A percentile compares a stretch with the other conserved stretches of the same genome.
Conservation (phyloP, 2,797 vertebrate genomes). For the Brachyrhaphis roseni region DNA sequence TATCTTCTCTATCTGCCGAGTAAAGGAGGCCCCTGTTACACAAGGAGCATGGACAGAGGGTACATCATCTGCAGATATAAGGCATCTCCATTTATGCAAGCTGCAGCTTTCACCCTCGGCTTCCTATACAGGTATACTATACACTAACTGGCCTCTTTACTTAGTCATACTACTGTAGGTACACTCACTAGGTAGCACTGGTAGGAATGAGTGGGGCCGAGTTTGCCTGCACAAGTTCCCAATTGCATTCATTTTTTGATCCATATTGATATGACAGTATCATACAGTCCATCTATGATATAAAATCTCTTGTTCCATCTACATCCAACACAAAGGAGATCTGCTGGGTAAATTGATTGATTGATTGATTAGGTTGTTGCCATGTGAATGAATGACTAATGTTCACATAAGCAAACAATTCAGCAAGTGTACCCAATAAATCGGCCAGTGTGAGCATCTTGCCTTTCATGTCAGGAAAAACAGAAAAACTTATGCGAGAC, state of each 20-base stretch:
- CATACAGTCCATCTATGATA: neutral
- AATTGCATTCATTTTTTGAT: neutral
- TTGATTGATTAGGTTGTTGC: neutral
- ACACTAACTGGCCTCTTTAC: neutral
- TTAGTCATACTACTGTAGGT: no score
- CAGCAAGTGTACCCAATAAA: neutral
- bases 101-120: constrained; percentile 18
- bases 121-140: constrained; percentile 3
- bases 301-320: neutral
- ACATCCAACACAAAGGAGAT: neutral
- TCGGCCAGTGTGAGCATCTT: neutral
- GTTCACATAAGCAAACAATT: neutral
- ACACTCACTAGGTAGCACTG: neutral
- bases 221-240: neutral
- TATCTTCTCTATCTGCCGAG: constrained; percentile 60
- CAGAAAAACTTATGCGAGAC: constrained; percentile 48
- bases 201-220: no score
- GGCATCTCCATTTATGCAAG: constrained; percentile 10
- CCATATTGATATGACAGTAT: neutral
- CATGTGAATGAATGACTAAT: neutral
- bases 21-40: constrained; percentile 60
- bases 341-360: neutral
- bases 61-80: constrained; percentile 38
- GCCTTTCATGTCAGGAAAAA: constrained; percentile 18
- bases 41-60: constrained; percentile 23